Evolutionary conservation across 92 coral and sea anemone genomes (phyloP), one percentile per base, ranked within the genome.

Genomic region (Zoanthus sansibaricus): DNA sequence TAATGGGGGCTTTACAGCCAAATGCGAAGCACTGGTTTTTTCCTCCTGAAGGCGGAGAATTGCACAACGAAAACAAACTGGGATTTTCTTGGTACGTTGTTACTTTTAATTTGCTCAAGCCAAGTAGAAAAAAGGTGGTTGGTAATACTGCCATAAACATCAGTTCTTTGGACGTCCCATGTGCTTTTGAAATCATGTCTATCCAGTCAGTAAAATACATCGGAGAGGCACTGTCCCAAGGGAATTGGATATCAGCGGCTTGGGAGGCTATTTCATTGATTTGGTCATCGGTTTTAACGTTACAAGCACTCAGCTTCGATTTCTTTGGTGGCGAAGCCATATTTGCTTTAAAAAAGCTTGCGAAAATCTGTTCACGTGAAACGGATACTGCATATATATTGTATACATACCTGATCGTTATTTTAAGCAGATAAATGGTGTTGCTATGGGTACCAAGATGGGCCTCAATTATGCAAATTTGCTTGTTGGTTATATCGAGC

Each of bases 1-100:
- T 20, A 44, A 91, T 59, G 16, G 94, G 92, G 71, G 68, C 69
- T 58, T 88, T 91, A 48, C 89, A 77, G 13, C 94, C 94, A 73
- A 78, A 90, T 18, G 86, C 71, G 45, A 77, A 84, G 31, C 87
- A 87, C 68, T 71, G 92, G 83, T 76, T 83, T 79, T 89, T 89
- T 3, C 89, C 92, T 3, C 85, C 79, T 37, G 76, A 68, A 72
- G 92, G 92, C 44, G 89, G 92, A 33, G 86, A 76, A 49, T 84
- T 46, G 62, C 92, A 89, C 0, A 89, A 30, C 10, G 83, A 46
- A 49, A 88, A 88, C 46, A 88, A 32, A 58, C 84, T 49, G 12
- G 84, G n/a, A 61, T 84, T 84, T 64, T 91, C 92, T 56, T 71
- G 82, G 51, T 91, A 88, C 7, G 89, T 84, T 13, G 94, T 88